Base-by-base conservation (phyloP, 2,888 invertebrate species). In the Trachelus iudaicus region DNA sequence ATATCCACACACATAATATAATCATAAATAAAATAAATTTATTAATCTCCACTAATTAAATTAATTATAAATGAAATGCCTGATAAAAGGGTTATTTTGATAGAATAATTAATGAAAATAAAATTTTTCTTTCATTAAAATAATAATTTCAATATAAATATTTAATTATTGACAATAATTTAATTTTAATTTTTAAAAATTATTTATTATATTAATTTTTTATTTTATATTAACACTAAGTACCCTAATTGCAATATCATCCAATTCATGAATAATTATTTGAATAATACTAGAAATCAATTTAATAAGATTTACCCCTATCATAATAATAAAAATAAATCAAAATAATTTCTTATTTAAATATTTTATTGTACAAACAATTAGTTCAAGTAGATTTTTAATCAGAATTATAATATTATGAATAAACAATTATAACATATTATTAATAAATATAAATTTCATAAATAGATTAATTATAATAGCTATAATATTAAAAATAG, bases 81-180 rank as follows among this genome's bases (percentile, higher is more conserved):
- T 79, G 77, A 79, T 73, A 76, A 81, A 75, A 75, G 69, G 33
- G 0, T 71, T 71, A 31, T 71, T 31, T 71, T 30, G 30, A 31
- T 71, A 73, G n/a, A 33, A 73, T 73, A n/a, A 73, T 15, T 34
- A 1, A 34, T 73, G 33, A 73, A 73, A 69, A 93, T 96, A 15
- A 34, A 73, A 6, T 34, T 73, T 73, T 73, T 34, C 30, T 73
- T 34, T 73, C n/a, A 33, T 33, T 34, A n/a, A 92, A 95, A 94
- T 88, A 34, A 83, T 84, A 78, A 79, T 89, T 94, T 93, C 94
- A 95, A 94, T 95, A 93, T 92, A 92, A 92, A 85, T 69, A 95
- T 31, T 31, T 31, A 31, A 31, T 31, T 31, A 31, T 76, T 81
- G n/a, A n/a, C n/a, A n/a, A n/a, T n/a, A n/a, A n/a, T n/a, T n/a